Evolutionary conservation across 2,888 invertebrate genomes (phyloP), one percentile per base, ranked within the genome.

Genomic region (Pharmacophagus antenor): DNA sequence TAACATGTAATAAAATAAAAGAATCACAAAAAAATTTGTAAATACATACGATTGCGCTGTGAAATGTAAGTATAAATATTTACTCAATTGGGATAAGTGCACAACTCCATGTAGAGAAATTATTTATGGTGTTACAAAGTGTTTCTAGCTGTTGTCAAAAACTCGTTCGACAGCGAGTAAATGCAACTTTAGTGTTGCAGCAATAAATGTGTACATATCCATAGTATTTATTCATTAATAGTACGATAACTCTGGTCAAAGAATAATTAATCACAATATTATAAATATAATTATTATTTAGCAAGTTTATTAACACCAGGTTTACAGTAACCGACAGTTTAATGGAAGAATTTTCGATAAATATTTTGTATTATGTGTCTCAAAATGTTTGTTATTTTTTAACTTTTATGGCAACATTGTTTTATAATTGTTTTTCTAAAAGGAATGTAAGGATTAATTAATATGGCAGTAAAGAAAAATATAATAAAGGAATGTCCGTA

Each of bases 21-120:
- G 8, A 18, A n/a, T 58, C 4, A 47, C 41, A 48, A 10, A 21
- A 27, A 22, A 17, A 25, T 21, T 25, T 62, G 61, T 61, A 54
- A 58, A 53, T 62, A 60, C 55, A 50, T 27, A 54, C 50, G 58
- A 15, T 55, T 61, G 31, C 53, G 54, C 50, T 53, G 10, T 61
- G 56, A 42, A 50, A 44, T 79, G 78, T 79, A 79, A 74, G 78
- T 78, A 77, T 65, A 73, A 68, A 73, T 72, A 58, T 67, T 71
- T 69, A 58, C 47, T 61, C 61, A 68, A 62, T 52, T 63, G 37
- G 49, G 31, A 67, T 31, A 68, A 67, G 62, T 67, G 65, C 70
- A 67, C 69, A 70, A 56, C 49, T 61, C 63, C 60, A 58, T 58
- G 23, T 62, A 37, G 25, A 31, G 1, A 59, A 59, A 27, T 20